Evolutionary conservation across 1,140 invertebrate species (phyloP).

Genomic region (Gonatopus flavifemur): DNA sequence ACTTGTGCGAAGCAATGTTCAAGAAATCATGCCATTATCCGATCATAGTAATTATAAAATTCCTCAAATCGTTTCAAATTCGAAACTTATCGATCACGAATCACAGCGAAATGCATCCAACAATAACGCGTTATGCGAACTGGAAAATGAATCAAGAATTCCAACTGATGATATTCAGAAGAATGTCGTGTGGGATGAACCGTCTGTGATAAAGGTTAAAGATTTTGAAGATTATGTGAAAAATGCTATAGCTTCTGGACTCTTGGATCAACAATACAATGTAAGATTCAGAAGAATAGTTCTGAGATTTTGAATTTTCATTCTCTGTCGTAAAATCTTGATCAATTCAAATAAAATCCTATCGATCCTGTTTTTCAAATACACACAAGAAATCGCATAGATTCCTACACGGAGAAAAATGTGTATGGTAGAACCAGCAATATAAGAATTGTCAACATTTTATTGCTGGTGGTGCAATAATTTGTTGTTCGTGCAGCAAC

Average conservation of each 20-base stretch:
- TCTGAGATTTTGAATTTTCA: background rate
- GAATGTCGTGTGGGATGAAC: background rate
- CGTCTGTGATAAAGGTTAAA: slow-evolving; percentile 22
- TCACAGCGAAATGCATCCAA: too few relatives aligned
- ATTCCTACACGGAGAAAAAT: too few relatives aligned
- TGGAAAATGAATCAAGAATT: background rate
- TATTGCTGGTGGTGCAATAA: too few relatives aligned
- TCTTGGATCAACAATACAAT: slow-evolving; percentile 29
- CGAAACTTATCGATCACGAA: too few relatives aligned
- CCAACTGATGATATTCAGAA: background rate
- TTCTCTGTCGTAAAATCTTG: background rate
- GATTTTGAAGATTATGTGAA: slow-evolving; percentile 39
- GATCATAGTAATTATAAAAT: too few relatives aligned
- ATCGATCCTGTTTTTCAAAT: background rate
- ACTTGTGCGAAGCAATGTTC: too few relatives aligned
- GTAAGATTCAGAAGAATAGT: slow-evolving; percentile 16
- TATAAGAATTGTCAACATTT: too few relatives aligned
- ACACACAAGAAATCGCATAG: too few relatives aligned
- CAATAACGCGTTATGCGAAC: background rate
- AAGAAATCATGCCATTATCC: too few relatives aligned
- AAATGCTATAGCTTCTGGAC: slow-evolving; percentile 24
- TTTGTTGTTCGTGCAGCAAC: too few relatives aligned
- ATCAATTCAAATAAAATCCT: slow-evolving; percentile 1
- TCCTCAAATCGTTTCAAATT: too few relatives aligned
- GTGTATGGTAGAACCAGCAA: too few relatives aligned